A percentile compares a stretch with the other conserved stretches of the same genome.
These are phyloP conservation scores for Tachyglossus aculeatus DNA, from an alignment of 2,797 vertebrate genomes.

Conservation along the genomic window DNA sequence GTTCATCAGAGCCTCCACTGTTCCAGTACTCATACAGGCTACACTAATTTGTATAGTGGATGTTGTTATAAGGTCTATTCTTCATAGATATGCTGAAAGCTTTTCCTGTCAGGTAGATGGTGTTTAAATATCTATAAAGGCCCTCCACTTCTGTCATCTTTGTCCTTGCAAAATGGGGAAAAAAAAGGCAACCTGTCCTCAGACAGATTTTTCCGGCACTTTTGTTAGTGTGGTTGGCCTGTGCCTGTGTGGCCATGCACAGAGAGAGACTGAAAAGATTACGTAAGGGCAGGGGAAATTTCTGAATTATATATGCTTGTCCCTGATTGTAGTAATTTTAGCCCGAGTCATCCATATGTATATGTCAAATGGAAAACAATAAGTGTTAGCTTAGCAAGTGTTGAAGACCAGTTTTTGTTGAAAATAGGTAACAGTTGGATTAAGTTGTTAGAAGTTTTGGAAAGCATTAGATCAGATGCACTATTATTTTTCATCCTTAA, in stretches of 20 bases:
- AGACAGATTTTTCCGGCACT: not conserved
- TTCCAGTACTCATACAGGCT: constrained; percentile 73
- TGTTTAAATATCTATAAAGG: constrained; percentile 51
- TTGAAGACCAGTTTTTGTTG: too few relatives aligned
- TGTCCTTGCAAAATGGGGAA: constrained; percentile 73
- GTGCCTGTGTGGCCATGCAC: accelerated
- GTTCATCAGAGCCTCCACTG: constrained; percentile 81
- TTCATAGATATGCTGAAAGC: constrained; percentile 75
- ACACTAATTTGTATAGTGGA: constrained; percentile 86
- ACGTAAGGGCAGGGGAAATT: not conserved
- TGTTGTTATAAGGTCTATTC: constrained; percentile 78
- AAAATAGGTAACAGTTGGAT: too few relatives aligned
- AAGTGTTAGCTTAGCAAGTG: not conserved
- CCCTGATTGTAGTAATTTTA: not conserved
- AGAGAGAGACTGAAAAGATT: not conserved
- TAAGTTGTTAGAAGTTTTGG: not conserved
- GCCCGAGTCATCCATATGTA: not conserved
- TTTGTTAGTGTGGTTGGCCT: accelerated
- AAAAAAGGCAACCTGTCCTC: not conserved
- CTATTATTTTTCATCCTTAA: constrained; percentile 19
- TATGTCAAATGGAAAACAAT: accelerated
- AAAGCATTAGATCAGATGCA: not conserved
- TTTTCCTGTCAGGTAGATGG: constrained; percentile 53
- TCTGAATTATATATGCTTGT: not conserved
- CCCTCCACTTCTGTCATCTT: constrained; percentile 79